Percentiles rank a stretch among this genome's conserved stretches.
Evolutionary conservation across 2,797 vertebrate genomes (phyloP).

Genomic region (Bradypodion pumilum): DNA sequence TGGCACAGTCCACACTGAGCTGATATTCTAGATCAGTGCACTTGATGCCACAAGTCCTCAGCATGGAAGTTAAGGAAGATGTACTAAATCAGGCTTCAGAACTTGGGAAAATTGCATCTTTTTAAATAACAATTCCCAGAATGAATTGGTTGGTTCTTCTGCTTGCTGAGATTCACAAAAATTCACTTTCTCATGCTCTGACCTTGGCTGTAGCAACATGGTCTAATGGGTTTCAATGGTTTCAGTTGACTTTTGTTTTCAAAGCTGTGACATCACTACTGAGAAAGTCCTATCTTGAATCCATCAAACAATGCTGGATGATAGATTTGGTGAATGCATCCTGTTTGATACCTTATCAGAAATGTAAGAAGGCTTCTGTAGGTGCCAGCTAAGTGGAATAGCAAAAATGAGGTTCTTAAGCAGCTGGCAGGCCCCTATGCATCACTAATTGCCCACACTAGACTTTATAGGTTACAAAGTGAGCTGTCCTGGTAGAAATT

Average conservation of each 20-base stretch:
- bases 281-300: too few relatives aligned
- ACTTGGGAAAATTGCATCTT: too few relatives aligned
- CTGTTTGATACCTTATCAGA: background rate
- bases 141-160: too few relatives aligned
- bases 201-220: too few relatives aligned
- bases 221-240: too few relatives aligned
- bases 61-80: background rate
- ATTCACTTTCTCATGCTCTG: too few relatives aligned
- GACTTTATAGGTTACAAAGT: background rate
- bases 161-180: too few relatives aligned
- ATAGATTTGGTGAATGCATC: background rate
- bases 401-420: background rate
- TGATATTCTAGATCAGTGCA: background rate
- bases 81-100: background rate
- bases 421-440: background rate
- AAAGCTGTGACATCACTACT: too few relatives aligned
- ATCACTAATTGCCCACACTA: background rate
- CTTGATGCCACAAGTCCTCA: background rate
- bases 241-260: too few relatives aligned
- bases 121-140: too few relatives aligned
- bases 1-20: background rate
- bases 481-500: rapidly evolving
- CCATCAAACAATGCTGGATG: too few relatives aligned
- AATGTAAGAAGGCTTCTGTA: background rate
- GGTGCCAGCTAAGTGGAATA: background rate